Conservation (phyloP, 2,113 vertebrate genomes). For the Onychostruthus taczanowskii region DNA sequence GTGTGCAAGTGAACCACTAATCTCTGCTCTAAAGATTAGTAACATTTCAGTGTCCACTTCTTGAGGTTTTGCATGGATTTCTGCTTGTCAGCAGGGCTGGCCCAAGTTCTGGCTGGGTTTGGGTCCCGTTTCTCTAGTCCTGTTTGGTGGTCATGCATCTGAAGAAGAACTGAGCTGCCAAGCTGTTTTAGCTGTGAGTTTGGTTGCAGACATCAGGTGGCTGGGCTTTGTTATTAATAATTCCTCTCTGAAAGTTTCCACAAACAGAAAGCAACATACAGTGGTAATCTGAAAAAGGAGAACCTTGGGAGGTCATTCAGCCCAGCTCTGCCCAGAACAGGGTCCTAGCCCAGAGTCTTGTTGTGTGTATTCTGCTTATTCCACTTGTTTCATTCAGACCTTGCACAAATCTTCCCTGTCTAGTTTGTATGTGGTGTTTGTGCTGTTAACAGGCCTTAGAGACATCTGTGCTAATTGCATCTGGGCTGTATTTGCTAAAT, state of each 20-base stretch:
- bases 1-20: neutral
- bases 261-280: neutral
- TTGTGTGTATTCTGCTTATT: neutral
- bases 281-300: neutral
- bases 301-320: neutral
- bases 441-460: neutral
- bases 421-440: neutral
- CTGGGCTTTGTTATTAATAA: neutral
- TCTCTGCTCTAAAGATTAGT: neutral
- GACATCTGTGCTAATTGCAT: neutral
- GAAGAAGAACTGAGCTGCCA: neutral
- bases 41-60: neutral
- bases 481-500: neutral
- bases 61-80: neutral
- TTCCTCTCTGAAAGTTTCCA: neutral
- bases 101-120: neutral
- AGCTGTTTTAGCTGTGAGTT: neutral
- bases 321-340: neutral
- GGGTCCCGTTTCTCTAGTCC: neutral
- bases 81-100: neutral
- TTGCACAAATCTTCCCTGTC: neutral
- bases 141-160: neutral
- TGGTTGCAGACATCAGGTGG: neutral
- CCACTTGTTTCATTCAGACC: neutral
- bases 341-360: neutral